Percentiles rank a stretch among this genome's conserved stretches.
Conservation (phyloP, 2,888 invertebrate genomes). For the Priapulus caudatus region DNA sequence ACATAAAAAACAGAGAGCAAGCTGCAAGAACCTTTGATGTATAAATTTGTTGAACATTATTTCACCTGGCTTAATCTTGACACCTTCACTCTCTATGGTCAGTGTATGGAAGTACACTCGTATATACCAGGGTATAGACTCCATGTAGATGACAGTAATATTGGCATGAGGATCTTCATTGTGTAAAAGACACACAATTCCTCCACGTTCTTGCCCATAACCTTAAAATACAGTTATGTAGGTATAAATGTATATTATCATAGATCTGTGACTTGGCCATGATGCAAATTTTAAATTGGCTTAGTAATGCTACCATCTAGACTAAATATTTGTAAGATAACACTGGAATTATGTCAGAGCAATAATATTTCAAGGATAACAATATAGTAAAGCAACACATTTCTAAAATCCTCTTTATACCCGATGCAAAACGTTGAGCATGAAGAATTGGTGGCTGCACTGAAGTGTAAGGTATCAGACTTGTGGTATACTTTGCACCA, state of each 20-base stretch:
- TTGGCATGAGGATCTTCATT: conserved; percentile 51
- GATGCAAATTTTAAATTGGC: too few species aligned
- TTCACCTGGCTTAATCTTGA: conserved; percentile 26
- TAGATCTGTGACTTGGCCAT: too few species aligned
- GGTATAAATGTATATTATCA: too few species aligned
- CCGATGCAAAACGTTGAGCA: conserved; percentile 49
- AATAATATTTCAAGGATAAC: too few species aligned
- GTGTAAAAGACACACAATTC: conserved; percentile 68
- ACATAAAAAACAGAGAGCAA: too few species aligned
- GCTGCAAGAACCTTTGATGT: too few species aligned
- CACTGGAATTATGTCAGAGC: too few species aligned
- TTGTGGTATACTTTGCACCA: conserved; percentile 49
- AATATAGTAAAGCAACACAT: background rate
- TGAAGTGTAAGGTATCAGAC: conserved; percentile 25
- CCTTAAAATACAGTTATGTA: conserved; percentile 44
- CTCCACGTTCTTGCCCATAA: conserved; percentile 80
- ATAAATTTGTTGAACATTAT: too few species aligned
- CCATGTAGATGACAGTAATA: conserved; percentile 65
- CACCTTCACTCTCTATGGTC: conserved; percentile 45
- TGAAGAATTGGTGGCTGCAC: conserved; percentile 49
- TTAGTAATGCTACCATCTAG: too few species aligned
- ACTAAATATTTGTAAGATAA: too few species aligned
- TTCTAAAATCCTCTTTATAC: conserved; percentile 22
- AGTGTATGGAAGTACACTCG: conserved; percentile 81
- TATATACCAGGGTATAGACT: conserved; percentile 75